Conservation (phyloP, 2,888 invertebrate genomes). For the Laothoe populi region DNA sequence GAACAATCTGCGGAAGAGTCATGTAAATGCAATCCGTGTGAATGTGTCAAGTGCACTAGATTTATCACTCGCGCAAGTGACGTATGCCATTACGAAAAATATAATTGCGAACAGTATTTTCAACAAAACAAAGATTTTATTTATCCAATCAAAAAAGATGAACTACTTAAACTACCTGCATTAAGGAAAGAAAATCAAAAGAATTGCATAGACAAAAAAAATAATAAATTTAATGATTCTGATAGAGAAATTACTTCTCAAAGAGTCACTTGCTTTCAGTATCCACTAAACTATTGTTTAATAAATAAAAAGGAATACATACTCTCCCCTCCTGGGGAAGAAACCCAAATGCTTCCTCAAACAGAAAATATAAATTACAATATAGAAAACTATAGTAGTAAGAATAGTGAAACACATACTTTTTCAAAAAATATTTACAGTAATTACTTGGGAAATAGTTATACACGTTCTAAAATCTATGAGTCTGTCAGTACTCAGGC, state of each 20-base stretch:
- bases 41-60: slow-evolving; percentile 37
- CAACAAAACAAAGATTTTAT: slow-evolving; percentile 27
- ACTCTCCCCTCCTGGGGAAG: background rate
- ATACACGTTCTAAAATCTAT: background rate
- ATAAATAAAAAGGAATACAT: background rate
- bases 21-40: slow-evolving; percentile 37
- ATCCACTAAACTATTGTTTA: background rate
- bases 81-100: slow-evolving; percentile 19
- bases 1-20: slow-evolving; percentile 24
- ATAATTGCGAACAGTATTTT: slow-evolving; percentile 23
- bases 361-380: background rate
- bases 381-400: background rate
- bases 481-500: too few species aligned
- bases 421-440: background rate
- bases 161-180: slow-evolving; percentile 28
- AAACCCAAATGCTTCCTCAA: background rate
- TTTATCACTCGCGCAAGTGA: slow-evolving; percentile 25
- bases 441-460: background rate
- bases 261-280: background rate
- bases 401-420: background rate
- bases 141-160: slow-evolving; percentile 32
- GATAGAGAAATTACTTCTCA: background rate
- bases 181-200: slow-evolving; percentile 3
- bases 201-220: background rate
- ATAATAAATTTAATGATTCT: background rate